Evolutionary conservation across 2,888 invertebrate species (phyloP).

Genomic region (Idaea dimidiata): DNA sequence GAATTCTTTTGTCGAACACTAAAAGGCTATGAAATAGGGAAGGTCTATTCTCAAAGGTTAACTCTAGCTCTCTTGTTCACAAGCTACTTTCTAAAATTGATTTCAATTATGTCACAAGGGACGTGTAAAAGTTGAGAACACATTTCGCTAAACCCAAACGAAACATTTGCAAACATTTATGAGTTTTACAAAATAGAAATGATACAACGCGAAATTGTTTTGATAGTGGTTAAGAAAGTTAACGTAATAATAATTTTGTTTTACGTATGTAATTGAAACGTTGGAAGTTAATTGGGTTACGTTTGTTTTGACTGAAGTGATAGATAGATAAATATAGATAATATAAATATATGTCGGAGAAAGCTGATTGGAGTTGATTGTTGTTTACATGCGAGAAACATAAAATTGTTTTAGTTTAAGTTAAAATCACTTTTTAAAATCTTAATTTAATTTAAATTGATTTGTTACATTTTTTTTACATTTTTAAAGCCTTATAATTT

Average conservation of each 20-base stretch:
- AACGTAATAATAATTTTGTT: background rate
- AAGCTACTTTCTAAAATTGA: background rate
- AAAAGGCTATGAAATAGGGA: background rate
- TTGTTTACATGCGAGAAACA: no score
- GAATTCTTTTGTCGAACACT: conserved; percentile 1
- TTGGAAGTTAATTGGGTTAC: background rate
- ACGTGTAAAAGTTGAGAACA: background rate
- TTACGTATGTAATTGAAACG: background rate
- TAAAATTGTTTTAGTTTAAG: no score
- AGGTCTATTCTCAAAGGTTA: background rate
- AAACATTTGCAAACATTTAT: background rate
- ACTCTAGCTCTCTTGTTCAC: background rate
- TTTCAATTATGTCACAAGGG: background rate
- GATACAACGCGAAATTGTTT: background rate
- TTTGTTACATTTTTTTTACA: no score
- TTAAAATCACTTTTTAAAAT: no score
- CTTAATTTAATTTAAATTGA: no score
- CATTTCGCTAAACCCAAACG: conserved; percentile 1
- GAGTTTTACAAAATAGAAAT: background rate
- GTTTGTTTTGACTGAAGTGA: background rate
- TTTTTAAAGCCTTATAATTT: no score
- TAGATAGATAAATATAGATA: no score
- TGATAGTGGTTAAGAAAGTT: background rate
- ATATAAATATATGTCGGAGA: no score
- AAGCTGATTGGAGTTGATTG: no score